Base-by-base conservation (phyloP, 2,797 vertebrate species). In the Triplophysa yarkandensis region DNA sequence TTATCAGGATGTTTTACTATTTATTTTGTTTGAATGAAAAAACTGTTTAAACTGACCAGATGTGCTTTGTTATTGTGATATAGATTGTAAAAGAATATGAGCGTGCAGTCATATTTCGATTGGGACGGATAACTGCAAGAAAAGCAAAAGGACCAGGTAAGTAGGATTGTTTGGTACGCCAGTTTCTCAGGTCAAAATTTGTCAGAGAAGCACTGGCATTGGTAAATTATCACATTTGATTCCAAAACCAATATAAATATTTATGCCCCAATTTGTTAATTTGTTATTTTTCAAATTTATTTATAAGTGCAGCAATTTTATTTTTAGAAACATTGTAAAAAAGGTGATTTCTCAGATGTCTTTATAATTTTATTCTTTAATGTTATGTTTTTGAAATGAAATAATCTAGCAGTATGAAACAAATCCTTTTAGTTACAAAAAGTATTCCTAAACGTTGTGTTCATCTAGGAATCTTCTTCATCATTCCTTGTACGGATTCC, bases 31-130 rank as follows among this genome's bases (percentile, higher is more conserved):
- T 25, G 8, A 21, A 48, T 10, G 11, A 36, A 10, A 36, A 62
- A 28, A 61, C 8, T 25, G 21, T 60, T 48, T 50, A 39, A 71
- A 62, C 21, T 21, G 9, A 27, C 10, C 25, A 62, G 4, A 48
- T 8, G 8, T 48, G 10, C 28, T 60, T 41, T 61, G 25, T 72
- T 68, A n/a, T 17, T 21, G 3, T 69, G 0, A 67, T 81, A 32
- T 78, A 93, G 93, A 91, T 93, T 58, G 88, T 94, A 73, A 88
- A 93, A 68, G 92, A 94, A 82, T 94, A 94, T 57, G 93, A 93
- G 67, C 88, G 92, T 0, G 87, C 92, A 0, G 92, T 94, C 58
- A 93, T 94, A 77, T 94, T 94, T 83, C 86, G 92, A 68, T 86
- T 94, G 50, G 93, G 93, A 0, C 91, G 92, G 27, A 92, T 94